These are phyloP conservation scores for Pithys albifrons DNA, from an alignment of 2,113 vertebrate genomes.

Conservation along the genomic window DNA sequence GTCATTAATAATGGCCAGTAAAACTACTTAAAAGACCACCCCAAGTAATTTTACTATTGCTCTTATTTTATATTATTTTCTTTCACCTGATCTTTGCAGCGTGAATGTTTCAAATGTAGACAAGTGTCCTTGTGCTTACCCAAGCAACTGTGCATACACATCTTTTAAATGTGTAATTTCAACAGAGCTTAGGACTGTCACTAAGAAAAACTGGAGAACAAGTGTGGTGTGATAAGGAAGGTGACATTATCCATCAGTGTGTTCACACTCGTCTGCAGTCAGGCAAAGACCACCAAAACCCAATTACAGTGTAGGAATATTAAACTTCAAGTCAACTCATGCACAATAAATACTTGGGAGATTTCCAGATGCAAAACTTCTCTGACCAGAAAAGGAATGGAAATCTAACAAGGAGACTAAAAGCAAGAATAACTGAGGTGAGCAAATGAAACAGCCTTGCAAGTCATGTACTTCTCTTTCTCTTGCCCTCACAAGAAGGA, in stretches of 20 bases:
- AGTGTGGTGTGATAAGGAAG: neutral
- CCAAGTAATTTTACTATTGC: neutral
- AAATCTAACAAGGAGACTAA: neutral
- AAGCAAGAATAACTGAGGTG: neutral
- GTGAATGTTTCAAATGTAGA: neutral
- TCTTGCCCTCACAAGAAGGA: neutral
- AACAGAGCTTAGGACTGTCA: neutral
- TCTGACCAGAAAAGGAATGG: neutral
- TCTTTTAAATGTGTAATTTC: neutral
- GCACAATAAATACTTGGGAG: neutral
- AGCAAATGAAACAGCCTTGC: neutral
- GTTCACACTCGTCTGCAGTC: neutral
- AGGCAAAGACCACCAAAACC: neutral
- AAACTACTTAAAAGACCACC: neutral
- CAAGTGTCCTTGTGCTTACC: neutral
- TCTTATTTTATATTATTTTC: neutral
- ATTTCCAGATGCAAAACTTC: neutral
- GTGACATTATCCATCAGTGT: neutral
- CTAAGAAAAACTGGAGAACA: neutral
- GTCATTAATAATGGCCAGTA: neutral
- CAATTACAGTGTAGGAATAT: neutral
- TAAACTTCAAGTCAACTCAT: neutral
- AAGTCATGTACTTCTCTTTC: neutral
- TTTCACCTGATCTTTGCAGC: neutral
- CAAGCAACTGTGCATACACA: neutral